Evolutionary conservation across 2,888 invertebrate genomes (phyloP).

Genomic region (Drosophila emarginata): DNA sequence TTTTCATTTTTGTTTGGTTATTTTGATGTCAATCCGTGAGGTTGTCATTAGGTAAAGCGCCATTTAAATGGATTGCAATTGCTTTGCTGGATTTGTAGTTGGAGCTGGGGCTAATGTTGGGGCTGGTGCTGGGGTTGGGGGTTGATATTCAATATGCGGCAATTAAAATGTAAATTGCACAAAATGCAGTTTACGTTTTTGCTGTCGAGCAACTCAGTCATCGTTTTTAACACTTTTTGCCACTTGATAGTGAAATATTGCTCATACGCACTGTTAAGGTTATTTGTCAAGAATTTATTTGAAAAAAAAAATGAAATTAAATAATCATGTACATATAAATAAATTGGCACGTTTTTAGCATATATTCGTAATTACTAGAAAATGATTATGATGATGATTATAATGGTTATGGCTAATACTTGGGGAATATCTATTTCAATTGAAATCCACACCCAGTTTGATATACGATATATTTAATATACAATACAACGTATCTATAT

Average conservation of each 20-base stretch:
- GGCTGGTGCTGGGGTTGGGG: background rate
- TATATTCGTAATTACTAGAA: conserved; percentile 52
- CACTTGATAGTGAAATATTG: conserved; percentile 52
- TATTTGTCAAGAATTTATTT: conserved; percentile 53
- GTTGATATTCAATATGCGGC: conserved; percentile 56
- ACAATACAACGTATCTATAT: background rate
- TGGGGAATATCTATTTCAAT: conserved; percentile 8
- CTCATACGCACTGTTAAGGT: conserved; percentile 70
- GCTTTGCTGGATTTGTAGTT: conserved; percentile 15
- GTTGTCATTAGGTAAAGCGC: conserved; percentile 50
- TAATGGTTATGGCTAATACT: conserved; percentile 19
- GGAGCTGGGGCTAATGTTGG: background rate
- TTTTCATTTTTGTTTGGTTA: background rate
- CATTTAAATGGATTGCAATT: conserved; percentile 52
- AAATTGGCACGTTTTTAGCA: conserved; percentile 67
- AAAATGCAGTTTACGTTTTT: conserved; percentile 52
- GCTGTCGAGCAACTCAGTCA: conserved; percentile 37
- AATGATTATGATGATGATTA: conserved; percentile 40
- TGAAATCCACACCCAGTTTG: conserved; percentile 43
- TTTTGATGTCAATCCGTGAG: conserved; percentile 40
- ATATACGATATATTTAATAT: conserved; percentile 1
- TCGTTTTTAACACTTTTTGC: conserved; percentile 30
- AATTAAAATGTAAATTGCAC: conserved; percentile 75
- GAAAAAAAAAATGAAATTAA: conserved; percentile 2
- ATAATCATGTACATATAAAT: conserved; percentile 27